Conservation (phyloP, 2,113 vertebrate genomes). For the Ictalurus furcatus region DNA sequence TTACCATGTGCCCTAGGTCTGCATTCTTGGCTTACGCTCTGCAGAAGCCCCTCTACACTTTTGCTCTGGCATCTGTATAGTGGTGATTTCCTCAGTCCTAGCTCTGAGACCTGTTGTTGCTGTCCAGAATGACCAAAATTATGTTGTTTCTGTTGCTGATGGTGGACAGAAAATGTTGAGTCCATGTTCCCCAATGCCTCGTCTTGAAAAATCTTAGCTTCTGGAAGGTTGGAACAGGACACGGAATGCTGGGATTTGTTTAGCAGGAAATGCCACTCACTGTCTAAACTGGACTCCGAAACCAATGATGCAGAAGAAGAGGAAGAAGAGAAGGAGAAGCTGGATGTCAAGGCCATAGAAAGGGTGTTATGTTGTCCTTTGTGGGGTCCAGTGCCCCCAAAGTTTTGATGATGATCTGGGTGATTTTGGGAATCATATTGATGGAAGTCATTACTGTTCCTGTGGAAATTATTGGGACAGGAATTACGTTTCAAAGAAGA, state of each 20-base stretch:
- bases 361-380: constrained; percentile 45
- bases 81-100: constrained; percentile 41
- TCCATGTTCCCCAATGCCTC: constrained; percentile 43
- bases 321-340: constrained; percentile 63
- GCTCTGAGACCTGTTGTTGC: constrained; percentile 6
- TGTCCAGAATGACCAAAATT: not conserved
- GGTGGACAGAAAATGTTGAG: not conserved
- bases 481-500: not conserved
- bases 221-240: constrained; percentile 73
- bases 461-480: constrained; percentile 52
- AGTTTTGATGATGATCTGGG: constrained; percentile 37
- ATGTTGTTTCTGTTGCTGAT: constrained; percentile 7
- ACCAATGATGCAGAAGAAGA: constrained; percentile 71
- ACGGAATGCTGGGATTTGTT: constrained; percentile 69
- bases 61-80: constrained; percentile 68
- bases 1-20: constrained; percentile 14
- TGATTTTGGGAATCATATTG: constrained; percentile 44
- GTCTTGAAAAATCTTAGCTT: constrained; percentile 55
- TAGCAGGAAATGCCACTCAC: constrained; percentile 55
- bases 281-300: constrained; percentile 68
- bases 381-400: not conserved
- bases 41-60: constrained; percentile 66
- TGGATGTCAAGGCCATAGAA: constrained; percentile 64
- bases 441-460: constrained; percentile 49
- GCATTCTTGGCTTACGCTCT: constrained; percentile 40